Evolutionary conservation across 2,888 invertebrate genomes (phyloP).

Genomic region (Heteropelma amictum): DNA sequence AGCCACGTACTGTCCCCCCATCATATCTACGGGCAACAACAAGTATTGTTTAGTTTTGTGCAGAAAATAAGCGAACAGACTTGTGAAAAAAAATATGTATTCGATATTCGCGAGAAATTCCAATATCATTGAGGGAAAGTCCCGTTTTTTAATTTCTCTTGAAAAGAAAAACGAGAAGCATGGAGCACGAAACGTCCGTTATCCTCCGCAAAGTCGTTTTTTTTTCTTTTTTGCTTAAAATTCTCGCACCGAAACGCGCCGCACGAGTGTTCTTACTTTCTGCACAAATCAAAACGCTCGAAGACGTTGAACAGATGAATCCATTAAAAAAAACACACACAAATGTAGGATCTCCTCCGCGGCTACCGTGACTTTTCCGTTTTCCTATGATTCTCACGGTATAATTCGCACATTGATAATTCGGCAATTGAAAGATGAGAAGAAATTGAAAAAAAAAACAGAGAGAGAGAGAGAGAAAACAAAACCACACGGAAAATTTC

Average conservation of each 20-base stretch:
- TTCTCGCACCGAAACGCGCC: constrained; percentile 33
- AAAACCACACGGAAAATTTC: constrained; percentile 6
- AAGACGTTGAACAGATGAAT: constrained; percentile 65
- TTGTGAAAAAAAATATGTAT: constrained; percentile 31
- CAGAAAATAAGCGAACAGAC: constrained; percentile 73
- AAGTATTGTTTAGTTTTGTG: constrained; percentile 77
- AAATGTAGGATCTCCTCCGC: constrained; percentile 47
- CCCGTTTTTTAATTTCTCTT: no score
- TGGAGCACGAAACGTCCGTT: no score
- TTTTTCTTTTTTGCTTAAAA: not conserved
- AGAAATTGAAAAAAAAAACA: not conserved
- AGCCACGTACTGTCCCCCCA: constrained; percentile 81
- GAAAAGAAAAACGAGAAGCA: no score
- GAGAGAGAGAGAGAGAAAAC: not conserved
- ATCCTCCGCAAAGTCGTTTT: no score
- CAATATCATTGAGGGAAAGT: no score
- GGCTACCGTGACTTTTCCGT: constrained; percentile 37
- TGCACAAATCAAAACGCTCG: constrained; percentile 76
- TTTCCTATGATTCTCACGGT: constrained; percentile 45
- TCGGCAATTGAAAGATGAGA: not conserved
- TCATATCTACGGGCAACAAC: constrained; percentile 80
- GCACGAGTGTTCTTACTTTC: constrained; percentile 70
- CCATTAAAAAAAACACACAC: no score
- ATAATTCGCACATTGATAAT: constrained; percentile 33
- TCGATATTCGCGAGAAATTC: no score